Evolutionary conservation across 2,113 vertebrate genomes (phyloP), one percentile per base, ranked within the genome.

Genomic region (Colistium nudipinnis): DNA sequence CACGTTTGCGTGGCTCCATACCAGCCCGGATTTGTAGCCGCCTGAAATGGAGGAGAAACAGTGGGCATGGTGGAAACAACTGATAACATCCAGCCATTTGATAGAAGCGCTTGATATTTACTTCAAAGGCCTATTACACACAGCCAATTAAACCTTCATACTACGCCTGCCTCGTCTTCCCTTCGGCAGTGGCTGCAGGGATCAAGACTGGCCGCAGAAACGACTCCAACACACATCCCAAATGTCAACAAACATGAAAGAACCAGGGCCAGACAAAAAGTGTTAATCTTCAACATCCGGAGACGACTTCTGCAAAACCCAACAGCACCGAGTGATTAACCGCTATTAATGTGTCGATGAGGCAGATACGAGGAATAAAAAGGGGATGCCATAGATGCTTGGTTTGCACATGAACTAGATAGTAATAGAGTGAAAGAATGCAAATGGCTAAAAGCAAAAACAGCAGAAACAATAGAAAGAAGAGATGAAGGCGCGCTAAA

Each of bases 191-290:
- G 65, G 77, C 70, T 74, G 74, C 45, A 5, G 69, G 78, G 56
- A 64, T 27, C 2, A n/a, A 76, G 28, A 24, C 62, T 81, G 68
- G 73, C 59, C 53, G 62, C 39, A 65, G 67, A 78, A 77, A 73
- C 16, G 47, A 68, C 82, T 82, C 63, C 69, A 66, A 82, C 79
- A 80, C 64, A 30, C 48, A 57, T 70, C 54, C 65, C 28, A 89
- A 88, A 88, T 87, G 88, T 85, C 87, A 90, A 80, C 76, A 84
- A 78, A 83, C 64, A 83, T 64, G 57, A 76, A 79, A 74, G 44
- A 67, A 78, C 48, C 74, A 66, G 81, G 74, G 49, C 55, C 41
- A 44, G 43, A 36, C 39, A 20, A 16, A 49, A 39, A 52, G 60
- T 68, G 71, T 73, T 62, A 51, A 53, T 74, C 33, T 74, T 48